phyloP scores from a whole-genome alignment of 2,797 vertebrate species.

The Paedocypris micromegethes region DNA sequence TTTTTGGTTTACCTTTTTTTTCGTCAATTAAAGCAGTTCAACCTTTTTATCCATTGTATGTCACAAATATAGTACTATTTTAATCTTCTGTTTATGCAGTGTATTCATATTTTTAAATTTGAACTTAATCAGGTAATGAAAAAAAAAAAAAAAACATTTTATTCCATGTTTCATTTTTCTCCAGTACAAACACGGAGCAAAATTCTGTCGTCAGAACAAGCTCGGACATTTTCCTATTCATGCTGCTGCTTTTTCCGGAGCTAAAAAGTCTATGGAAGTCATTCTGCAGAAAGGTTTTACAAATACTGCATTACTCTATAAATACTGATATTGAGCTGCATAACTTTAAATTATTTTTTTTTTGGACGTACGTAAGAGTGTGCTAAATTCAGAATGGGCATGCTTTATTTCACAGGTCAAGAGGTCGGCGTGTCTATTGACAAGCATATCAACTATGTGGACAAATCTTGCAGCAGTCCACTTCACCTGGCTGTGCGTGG shows the following conservation, averaged over 20 bases:
- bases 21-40: too few relatives aligned
- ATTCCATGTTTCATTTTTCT: constrained; percentile 26
- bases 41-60: too few relatives aligned
- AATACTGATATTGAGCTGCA: background rate
- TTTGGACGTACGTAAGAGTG: too few relatives aligned
- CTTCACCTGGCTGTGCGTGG: constrained; percentile 80
- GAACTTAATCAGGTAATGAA: too few relatives aligned
- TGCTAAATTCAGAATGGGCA: too few relatives aligned
- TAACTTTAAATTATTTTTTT: background rate
- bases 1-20: too few relatives aligned
- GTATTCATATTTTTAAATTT: too few relatives aligned
- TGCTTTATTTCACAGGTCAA: constrained; percentile 61
- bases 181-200: constrained; percentile 72
- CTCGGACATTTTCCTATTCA: constrained; percentile 75
- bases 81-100: too few relatives aligned
- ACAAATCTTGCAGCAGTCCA: constrained; percentile 72
- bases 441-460: constrained; percentile 75
- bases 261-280: constrained; percentile 75
- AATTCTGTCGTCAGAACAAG: constrained; percentile 73
- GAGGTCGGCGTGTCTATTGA: constrained; percentile 63
- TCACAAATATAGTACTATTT: too few relatives aligned
- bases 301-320: constrained; percentile 16
- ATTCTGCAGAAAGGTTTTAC: constrained; percentile 70
- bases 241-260: constrained; percentile 77
- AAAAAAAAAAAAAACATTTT: too few relatives aligned